Evolutionary conservation across 2,797 vertebrate species (phyloP).

Genomic region (Remorina albescens): DNA sequence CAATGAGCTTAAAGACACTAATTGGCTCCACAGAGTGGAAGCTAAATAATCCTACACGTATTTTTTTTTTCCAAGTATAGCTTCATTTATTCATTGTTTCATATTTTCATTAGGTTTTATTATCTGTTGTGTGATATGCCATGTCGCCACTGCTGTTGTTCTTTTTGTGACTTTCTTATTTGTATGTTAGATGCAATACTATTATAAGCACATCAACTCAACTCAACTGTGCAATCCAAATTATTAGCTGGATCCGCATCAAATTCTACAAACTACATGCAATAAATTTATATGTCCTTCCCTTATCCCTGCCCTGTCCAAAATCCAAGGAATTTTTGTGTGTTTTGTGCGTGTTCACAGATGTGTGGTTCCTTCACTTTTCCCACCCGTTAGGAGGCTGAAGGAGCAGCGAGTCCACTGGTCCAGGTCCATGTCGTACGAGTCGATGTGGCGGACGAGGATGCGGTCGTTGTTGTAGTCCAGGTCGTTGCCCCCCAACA

Average conservation of each 20-base stretch:
- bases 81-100: too few relatives aligned
- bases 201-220: too few relatives aligned
- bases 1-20: background rate
- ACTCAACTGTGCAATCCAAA: too few relatives aligned
- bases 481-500: constrained; percentile 95
- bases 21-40: background rate
- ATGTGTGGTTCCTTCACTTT: background rate
- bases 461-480: constrained; percentile 98
- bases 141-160: background rate
- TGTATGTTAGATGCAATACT: too few relatives aligned
- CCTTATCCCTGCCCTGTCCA: too few relatives aligned
- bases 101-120: too few relatives aligned
- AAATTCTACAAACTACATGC: too few relatives aligned
- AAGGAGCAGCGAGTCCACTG: constrained; percentile 97
- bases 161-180: too few relatives aligned
- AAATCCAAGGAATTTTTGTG: background rate
- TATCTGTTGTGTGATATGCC: background rate
- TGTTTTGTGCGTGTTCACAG: background rate
- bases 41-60: background rate
- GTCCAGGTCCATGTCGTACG: constrained; percentile 93
- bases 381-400: constrained; percentile 92
- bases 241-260: too few relatives aligned
- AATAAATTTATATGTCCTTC: too few relatives aligned
- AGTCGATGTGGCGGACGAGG: constrained; percentile 96
- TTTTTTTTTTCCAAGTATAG: too few relatives aligned